Conservation (phyloP, 2,888 invertebrate genomes). For the Eutolmus rufibarbis region DNA sequence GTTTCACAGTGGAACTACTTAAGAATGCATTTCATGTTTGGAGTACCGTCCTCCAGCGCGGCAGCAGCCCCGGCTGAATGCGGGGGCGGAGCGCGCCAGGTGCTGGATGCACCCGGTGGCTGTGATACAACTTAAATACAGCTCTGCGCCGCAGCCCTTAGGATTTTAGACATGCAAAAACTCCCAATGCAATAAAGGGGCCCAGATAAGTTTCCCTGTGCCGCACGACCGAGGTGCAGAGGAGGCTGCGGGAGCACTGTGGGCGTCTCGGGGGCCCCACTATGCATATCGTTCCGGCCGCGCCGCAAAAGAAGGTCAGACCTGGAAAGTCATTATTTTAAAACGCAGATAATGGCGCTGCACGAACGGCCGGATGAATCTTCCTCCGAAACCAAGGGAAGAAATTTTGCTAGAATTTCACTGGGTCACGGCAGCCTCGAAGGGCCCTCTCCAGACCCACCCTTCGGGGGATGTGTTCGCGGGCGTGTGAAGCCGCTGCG, state of each 20-base stretch:
- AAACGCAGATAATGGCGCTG: slow-evolving; percentile 31
- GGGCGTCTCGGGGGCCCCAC: not conserved
- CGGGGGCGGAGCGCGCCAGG: not conserved
- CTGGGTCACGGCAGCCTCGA: not conserved
- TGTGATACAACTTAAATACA: slow-evolving; percentile 36
- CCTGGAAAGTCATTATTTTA: slow-evolving; percentile 34
- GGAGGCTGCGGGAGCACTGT: not conserved
- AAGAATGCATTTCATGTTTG: slow-evolving; percentile 49
- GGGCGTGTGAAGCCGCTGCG: not conserved
- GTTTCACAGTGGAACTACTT: slow-evolving; percentile 47
- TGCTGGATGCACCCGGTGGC: slow-evolving; percentile 35
- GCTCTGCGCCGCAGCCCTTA: not conserved
- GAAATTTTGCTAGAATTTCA: not conserved
- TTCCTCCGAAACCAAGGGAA: not conserved
- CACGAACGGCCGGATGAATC: not conserved
- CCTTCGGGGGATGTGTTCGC: not conserved
- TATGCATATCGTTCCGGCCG: not conserved
- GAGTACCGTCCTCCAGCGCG: slow-evolving; percentile 40
- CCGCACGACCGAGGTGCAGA: not conserved
- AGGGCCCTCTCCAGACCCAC: not conserved
- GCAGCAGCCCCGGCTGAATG: not conserved
- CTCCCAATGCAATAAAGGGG: not conserved
- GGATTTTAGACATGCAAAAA: slow-evolving; percentile 27
- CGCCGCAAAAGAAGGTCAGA: slow-evolving; percentile 23
- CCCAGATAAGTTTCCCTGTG: not conserved